Evolutionary conservation across 1,140 invertebrate species (phyloP).

Genomic region (Cheumatopsyche charites): DNA sequence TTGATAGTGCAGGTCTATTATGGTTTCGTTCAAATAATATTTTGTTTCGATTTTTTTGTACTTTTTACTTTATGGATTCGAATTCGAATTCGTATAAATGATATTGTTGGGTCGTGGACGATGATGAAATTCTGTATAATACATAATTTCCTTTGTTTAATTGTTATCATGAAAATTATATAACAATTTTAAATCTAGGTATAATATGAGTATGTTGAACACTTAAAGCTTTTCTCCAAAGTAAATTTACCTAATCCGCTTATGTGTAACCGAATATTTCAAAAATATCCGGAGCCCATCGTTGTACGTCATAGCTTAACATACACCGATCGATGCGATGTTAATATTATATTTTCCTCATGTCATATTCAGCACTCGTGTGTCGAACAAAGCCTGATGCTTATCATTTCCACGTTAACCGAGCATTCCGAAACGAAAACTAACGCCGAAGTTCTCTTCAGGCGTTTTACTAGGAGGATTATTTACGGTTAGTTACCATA

Average conservation of each 20-base stretch:
- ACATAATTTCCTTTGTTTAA: too few species aligned
- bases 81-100: too few species aligned
- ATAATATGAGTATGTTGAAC: too few species aligned
- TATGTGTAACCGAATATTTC: neutral
- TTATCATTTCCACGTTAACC: conserved; percentile 19
- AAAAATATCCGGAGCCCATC: neutral
- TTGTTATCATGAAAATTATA: too few species aligned
- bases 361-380: conserved; percentile 16
- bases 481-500: conserved; percentile 10
- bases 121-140: too few species aligned
- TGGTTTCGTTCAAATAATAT: too few species aligned
- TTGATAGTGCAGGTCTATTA: too few species aligned
- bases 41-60: too few species aligned
- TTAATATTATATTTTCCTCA: conserved; percentile 27
- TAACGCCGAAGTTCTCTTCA: neutral
- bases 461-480: conserved; percentile 1
- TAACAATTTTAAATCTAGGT: too few species aligned
- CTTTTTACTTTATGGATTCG: too few species aligned
- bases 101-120: too few species aligned
- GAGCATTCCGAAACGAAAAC: neutral
- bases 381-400: conserved; percentile 15
- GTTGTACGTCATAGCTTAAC: neutral
- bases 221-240: neutral
- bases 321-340: neutral
- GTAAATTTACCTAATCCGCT: conserved; percentile 10